These are phyloP conservation scores for Poecilia gillii DNA, from an alignment of 2,797 vertebrate genomes.

Conservation along the genomic window DNA sequence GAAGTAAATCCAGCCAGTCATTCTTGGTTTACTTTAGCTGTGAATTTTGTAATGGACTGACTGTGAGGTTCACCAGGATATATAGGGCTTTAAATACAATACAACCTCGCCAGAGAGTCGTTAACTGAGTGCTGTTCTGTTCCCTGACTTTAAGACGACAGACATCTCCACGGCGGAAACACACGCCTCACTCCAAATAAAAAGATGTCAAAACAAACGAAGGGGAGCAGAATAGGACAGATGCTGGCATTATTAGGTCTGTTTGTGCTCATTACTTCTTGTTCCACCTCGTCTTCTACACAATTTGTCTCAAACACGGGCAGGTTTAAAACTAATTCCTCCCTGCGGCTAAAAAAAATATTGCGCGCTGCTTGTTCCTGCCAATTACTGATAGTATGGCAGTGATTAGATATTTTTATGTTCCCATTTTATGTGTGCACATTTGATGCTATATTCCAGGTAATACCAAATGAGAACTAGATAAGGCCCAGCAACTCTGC, in stretches of 20 bases:
- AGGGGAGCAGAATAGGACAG: conserved; percentile 18
- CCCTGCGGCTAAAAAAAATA: conserved; percentile 23
- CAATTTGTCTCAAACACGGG: conserved; percentile 1
- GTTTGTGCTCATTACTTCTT: conserved; percentile 9
- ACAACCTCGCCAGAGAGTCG: not conserved
- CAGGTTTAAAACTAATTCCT: conserved; percentile 15
- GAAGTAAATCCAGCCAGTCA: not conserved
- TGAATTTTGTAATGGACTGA: not conserved
- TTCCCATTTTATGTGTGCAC: conserved; percentile 9
- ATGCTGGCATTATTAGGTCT: conserved; percentile 12
- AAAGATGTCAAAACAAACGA: not conserved
- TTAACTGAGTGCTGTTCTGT: not conserved
- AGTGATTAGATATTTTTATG: conserved; percentile 18
- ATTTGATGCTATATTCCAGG: not conserved
- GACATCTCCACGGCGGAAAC: not conserved
- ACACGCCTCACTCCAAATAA: not conserved
- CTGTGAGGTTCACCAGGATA: not conserved
- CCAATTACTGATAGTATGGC: conserved; percentile 27
- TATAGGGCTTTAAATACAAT: not conserved
- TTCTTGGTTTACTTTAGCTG: not conserved
- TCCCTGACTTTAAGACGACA: not conserved
- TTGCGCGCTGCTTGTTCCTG: conserved; percentile 25
- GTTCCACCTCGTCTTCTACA: conserved; percentile 23
- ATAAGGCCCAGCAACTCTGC: conserved; percentile 3
- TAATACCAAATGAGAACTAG: not conserved